Base-by-base conservation (phyloP, 1,140 invertebrate species). In the Scaptomyza pallida region DNA sequence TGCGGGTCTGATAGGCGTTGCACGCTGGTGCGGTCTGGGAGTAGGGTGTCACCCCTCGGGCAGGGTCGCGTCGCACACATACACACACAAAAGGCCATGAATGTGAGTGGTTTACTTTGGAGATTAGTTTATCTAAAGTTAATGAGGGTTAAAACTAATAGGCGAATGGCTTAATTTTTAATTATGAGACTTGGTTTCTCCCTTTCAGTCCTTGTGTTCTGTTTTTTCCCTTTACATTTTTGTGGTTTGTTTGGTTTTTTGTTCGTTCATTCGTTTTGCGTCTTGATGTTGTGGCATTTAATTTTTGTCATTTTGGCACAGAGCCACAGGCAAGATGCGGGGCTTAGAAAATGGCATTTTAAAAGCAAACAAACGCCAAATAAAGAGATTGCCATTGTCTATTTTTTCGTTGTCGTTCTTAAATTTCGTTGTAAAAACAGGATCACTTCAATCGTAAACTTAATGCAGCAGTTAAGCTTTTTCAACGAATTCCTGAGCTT, bases 51-150 rank as follows among this genome's bases (percentile, higher is more conserved):
- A 61, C 50, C 64, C 64, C 78, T 75, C 63, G 61, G 71, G 75
- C 78, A 85, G 81, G 81, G 81, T 85, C 80, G 75, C 57, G 56
- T 37, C 19, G 12, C n/a, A 9, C 26, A 30, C 55, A 43, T 43
- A 10, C 47, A 19, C 21, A 59, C 52, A 59, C 54, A 68, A 72
- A 75, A 60, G 72, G 62, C 57, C 63, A 60, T 85, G 80, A 85
- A 85, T 79, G 76, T 73, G 72, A 85, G 81, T 85, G 82, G 82
- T 88, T 88, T 88, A 88, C 82, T 88, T 88, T 88, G 78, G 82
- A 88, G 82, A 88, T 88, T 88, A 88, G 82, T 88, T 88, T 88
- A 88, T 88, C 82, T 88, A 88, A 88, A 88, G 82, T 88, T 88
- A 88, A 88, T 88, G 82, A 88, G 82, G 82, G 82, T 88, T 82